Base-by-base conservation (phyloP, 2,113 vertebrate genomes). In the Etheostoma cragini region DNA sequence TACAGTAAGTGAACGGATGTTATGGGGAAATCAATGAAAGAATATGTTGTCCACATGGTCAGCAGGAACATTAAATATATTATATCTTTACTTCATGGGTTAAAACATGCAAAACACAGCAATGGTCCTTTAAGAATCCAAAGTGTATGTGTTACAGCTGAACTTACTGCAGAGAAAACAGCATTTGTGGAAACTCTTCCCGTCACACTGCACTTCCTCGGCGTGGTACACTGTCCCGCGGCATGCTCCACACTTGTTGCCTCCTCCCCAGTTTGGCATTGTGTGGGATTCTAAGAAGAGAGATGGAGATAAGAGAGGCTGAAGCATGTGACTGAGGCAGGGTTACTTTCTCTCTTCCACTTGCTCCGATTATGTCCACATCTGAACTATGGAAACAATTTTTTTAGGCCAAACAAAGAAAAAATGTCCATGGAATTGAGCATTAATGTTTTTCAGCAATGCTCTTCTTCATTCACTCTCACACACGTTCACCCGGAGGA, bases 141-240 rank as follows among this genome's bases (percentile, higher is more conserved):
- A 0, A 0, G 33, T 63, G 1, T 14, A 11, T 38, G n/a, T 42
- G 10, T 61, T 8, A 1, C 57, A 58, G 22, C 7, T 69, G 33
- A 68, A 97, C 98, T 98, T 87, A 99, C 98, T 98, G 93, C 98
- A 99, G 77, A 97, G 96, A 52, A 99, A 99, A 79, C 98, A 99
- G 94, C 96, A 96, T 65, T 96, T 96, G 90, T 99, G 98, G 92
- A 97, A 99, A 88, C 96, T 97, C 84, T 96, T 94, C 10, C 98
- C 98, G 0, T 98, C 98, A 0, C 98, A 99, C 92, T 98, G 98
- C 72, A 98, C 97, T 81, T 99, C 98, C 89, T 99, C 98, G 0
- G 98, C 98, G 0, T 98, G 98, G 94, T 99, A 99, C 50, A 99
- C 98, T 0, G 92, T 96, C 69, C 95, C 93, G 1, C 93, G 91